A percentile compares a stretch with the other conserved stretches of the same genome.
Conservation (phyloP, 2,797 vertebrate genomes). For the Bradypus variegatus region DNA sequence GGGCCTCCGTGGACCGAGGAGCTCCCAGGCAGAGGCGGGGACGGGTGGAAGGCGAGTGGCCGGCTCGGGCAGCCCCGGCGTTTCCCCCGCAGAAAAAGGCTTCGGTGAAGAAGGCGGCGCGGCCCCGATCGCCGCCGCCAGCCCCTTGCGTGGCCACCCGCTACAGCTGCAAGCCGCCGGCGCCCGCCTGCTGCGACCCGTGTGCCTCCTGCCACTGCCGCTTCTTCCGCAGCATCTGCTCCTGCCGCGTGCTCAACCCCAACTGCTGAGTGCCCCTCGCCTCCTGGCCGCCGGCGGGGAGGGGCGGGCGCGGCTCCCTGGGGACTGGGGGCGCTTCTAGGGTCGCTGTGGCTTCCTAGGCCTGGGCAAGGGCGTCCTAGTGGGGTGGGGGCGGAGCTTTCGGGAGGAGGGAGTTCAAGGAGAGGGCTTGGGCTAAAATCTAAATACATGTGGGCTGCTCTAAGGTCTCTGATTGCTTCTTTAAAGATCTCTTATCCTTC, state of each 20-base stretch:
- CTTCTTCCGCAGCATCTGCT: slow-evolving; percentile 81
- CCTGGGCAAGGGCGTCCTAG: too few species aligned
- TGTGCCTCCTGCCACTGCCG: slow-evolving; percentile 87
- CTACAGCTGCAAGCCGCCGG: slow-evolving; percentile 80
- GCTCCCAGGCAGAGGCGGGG: neutral
- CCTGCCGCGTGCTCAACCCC: slow-evolving; percentile 81
- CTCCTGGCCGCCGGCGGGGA: accelerated
- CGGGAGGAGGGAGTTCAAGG: neutral
- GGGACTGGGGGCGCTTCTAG: neutral
- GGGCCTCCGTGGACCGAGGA: neutral
- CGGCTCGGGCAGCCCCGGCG: neutral
- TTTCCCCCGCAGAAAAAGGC: slow-evolving; percentile 74
- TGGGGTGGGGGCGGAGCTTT: neutral
- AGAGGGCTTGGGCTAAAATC: neutral
- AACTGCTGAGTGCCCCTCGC: slow-evolving; percentile 72
- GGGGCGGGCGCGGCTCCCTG: neutral
- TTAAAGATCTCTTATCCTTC: too few species aligned
- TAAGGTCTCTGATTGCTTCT: too few species aligned
- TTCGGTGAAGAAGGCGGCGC: slow-evolving; percentile 27
- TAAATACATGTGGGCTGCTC: too few species aligned
- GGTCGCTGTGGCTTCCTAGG: too few species aligned
- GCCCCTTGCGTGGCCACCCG: slow-evolving; percentile 80
- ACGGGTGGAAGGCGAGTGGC: neutral
- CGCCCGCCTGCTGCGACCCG: slow-evolving; percentile 80
- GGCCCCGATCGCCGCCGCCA: slow-evolving; percentile 72